Conservation (phyloP, 2,888 invertebrate species). For the Daptonema setosum region DNA sequence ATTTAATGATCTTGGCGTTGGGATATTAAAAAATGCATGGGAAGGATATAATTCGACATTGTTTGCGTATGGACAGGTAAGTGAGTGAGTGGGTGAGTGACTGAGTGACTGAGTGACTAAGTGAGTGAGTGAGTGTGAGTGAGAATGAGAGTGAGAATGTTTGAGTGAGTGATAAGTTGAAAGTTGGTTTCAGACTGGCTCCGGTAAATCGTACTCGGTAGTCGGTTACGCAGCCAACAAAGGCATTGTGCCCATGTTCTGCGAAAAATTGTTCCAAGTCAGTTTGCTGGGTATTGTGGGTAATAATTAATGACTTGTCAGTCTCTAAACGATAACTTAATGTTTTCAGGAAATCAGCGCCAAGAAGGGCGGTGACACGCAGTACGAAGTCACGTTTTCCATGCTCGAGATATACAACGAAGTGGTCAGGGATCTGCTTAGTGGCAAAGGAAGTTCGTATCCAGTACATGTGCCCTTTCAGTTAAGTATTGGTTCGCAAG, state of each 20-base stretch:
- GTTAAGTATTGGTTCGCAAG: background rate
- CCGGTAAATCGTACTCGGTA: constrained; percentile 36
- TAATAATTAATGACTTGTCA: too few relatives aligned
- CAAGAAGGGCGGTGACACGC: constrained; percentile 23
- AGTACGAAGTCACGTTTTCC: constrained; percentile 32
- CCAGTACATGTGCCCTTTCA: too few relatives aligned
- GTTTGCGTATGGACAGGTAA: constrained; percentile 37
- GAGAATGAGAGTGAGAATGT: too few relatives aligned
- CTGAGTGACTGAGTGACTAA: too few relatives aligned
- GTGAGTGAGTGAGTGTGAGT: too few relatives aligned
- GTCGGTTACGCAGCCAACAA: constrained; percentile 36
- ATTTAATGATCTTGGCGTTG: constrained; percentile 33
- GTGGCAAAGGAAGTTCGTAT: constrained; percentile 15
- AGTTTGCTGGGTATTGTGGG: too few relatives aligned
- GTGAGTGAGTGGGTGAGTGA: too few relatives aligned
- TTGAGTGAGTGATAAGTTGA: too few relatives aligned
- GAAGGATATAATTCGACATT: constrained; percentile 36
- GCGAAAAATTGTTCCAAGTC: constrained; percentile 34
- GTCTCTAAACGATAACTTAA: too few relatives aligned
- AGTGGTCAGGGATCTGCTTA: constrained; percentile 35
- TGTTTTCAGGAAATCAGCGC: constrained; percentile 29
- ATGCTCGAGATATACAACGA: constrained; percentile 40
- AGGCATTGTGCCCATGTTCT: constrained; percentile 35
- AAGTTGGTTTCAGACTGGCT: too few relatives aligned
- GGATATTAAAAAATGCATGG: constrained; percentile 35